Conservation (phyloP, 2,797 vertebrate species). For the Lacerta bilineata region DNA sequence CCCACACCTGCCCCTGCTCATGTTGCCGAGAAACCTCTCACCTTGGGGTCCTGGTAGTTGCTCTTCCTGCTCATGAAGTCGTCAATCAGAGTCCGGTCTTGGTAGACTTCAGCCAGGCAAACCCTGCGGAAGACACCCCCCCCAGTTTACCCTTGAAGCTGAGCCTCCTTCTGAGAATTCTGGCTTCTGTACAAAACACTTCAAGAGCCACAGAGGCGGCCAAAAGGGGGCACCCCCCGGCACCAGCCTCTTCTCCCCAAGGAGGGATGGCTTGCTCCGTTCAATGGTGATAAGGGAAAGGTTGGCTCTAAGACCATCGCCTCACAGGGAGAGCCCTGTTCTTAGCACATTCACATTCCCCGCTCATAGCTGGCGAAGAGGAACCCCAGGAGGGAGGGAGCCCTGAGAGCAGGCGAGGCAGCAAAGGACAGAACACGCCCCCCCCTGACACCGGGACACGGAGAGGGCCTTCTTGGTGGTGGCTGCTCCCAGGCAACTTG, state of each 20-base stretch:
- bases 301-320: too few species aligned
- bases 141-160: accelerated
- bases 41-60: conserved; percentile 87
- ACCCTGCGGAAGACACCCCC: conserved; percentile 81
- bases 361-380: background rate
- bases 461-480: background rate
- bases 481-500: background rate
- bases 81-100: conserved; percentile 88
- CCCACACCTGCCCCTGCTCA: background rate
- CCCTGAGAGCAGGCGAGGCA: too few species aligned
- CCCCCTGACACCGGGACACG: background rate
- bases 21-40: conserved; percentile 59
- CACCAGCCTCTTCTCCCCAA: background rate
- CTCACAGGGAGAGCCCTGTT: background rate
- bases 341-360: too few species aligned
- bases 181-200: background rate
- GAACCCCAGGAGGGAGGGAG: too few species aligned
- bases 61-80: conserved; percentile 85
- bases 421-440: too few species aligned
- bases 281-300: background rate
- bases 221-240: too few species aligned
- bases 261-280: too few species aligned
- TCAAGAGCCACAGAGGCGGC: background rate
- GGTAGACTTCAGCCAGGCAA: conserved; percentile 94
- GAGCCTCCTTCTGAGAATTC: background rate